Base-by-base conservation (phyloP, 2,113 vertebrate species). In the Thalassarche chlororhynchos region DNA sequence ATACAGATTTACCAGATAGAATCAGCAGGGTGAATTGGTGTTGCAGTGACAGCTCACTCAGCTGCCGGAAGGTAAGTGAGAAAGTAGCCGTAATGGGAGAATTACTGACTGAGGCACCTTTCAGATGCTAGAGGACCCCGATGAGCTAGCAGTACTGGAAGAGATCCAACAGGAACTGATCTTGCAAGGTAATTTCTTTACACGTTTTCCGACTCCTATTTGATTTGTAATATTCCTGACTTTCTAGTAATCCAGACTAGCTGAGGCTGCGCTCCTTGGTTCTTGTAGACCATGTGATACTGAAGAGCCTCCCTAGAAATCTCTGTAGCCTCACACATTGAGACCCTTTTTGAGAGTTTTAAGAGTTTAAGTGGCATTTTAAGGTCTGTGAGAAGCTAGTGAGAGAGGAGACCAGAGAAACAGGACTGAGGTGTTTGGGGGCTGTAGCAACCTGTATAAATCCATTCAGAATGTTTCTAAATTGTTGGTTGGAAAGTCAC, bases 101-200 rank as follows among this genome's bases (percentile, higher is more conserved):
- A 6, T 81, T 65, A 36, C 60, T 78, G 36, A 42, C 24, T 28
- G 60, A 14, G 78, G 86, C 58, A 19, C 62, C 31, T 96, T 95
- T 62, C 89, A 97, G 93, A 14, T 97, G 62, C 66, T 95, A 46
- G 98, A 98, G n/a, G 98, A 99, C 52, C 95, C 95, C 0, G 90
- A 98, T 44, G 99, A 99, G 49, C 92, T 99, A 71, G 94, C 98
- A 3, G 97, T 99, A 5, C 96, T 99, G 18, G 99, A 99, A 62
- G 99, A 99, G 91, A 99, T 99, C 89, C 99, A 99, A 16, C 98
- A 98, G 91, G 99, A 99, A 74, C 80, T 99, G 74, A 65, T 98
- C 62, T 95, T 98, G 9, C 98, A 99, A 97, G 99, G 99, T 99
- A 97, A 91, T 3, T 10, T 24, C 31, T 81, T 38, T 12, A 9